A percentile compares a stretch with the other conserved stretches of the same genome.
Evolutionary conservation across 1,140 invertebrate species (phyloP).

Genomic region (Drosophila cardini): DNA sequence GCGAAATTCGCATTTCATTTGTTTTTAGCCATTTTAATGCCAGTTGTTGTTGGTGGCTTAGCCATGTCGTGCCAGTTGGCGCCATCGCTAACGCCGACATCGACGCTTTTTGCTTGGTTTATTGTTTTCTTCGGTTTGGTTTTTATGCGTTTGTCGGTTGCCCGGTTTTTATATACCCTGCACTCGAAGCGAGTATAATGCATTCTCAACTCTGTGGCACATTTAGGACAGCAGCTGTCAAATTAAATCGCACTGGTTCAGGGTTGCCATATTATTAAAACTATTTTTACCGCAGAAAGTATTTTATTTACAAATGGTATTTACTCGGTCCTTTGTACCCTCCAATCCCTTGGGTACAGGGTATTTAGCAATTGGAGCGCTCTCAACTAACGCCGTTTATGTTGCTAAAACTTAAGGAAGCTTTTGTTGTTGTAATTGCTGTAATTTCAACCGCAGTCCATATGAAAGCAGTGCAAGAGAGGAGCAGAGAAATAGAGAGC

Average conservation of each 20-base stretch:
- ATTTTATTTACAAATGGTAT: no score
- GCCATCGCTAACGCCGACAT: conserved; percentile 47
- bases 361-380: background rate
- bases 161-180: background rate
- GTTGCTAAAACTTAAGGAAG: conserved; percentile 13
- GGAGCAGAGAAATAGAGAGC: background rate
- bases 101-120: conserved; percentile 51
- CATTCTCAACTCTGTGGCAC: no score
- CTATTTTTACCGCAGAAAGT: no score
- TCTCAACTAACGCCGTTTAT: background rate
- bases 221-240: no score
- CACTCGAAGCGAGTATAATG: no score
- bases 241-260: no score
- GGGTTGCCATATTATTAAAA: no score
- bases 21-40: conserved; percentile 28
- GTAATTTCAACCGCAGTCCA: conserved; percentile 4
- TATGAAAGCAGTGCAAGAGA: background rate
- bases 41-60: conserved; percentile 46
- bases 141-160: conserved; percentile 38
- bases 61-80: conserved; percentile 68
- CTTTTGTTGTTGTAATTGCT: conserved; percentile 13
- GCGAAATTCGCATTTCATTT: conserved; percentile 60
- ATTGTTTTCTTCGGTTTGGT: conserved; percentile 33
- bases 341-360: background rate
- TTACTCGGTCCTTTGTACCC: background rate